Percentiles rank a stretch among this genome's conserved stretches.
These are phyloP conservation scores for Aethes cnicana DNA, from an alignment of 2,888 invertebrate genomes.

Conservation along the genomic window DNA sequence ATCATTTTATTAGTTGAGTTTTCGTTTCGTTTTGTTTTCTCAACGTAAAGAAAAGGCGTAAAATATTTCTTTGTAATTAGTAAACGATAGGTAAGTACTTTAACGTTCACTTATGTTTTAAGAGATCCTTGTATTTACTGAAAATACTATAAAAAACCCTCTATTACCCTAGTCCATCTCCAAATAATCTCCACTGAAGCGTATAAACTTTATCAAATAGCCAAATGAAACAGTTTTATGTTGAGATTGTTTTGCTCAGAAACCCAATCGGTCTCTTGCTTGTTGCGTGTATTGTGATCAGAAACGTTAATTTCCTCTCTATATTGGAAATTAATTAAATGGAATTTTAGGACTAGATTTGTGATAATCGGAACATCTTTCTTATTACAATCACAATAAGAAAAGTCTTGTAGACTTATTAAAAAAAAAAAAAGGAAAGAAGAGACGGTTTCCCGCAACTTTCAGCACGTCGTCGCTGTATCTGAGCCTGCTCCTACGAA, in stretches of 20 bases:
- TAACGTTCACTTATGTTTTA: too few species aligned
- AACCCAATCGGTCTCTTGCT: background rate
- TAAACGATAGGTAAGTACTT: too few species aligned
- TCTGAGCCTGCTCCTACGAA: too few species aligned
- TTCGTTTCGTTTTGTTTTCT: too few species aligned
- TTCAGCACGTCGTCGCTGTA: too few species aligned
- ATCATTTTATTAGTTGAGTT: too few species aligned
- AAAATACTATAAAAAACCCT: background rate
- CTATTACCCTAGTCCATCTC: background rate
- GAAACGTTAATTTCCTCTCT: slow-evolving; percentile 10
- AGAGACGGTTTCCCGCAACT: too few species aligned
- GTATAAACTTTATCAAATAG: background rate
- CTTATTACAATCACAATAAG: too few species aligned
- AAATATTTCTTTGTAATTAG: too few species aligned
- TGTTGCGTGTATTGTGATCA: background rate
- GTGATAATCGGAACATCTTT: background rate
- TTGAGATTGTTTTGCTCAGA: background rate
- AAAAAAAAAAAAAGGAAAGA: too few species aligned
- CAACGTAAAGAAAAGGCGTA: too few species aligned
- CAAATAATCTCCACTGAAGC: background rate
- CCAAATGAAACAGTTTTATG: background rate
- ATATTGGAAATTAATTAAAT: slow-evolving; percentile 1
- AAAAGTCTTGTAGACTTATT: too few species aligned
- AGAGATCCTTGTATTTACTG: background rate
- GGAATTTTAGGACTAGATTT: background rate